These are phyloP conservation scores for Ptychadena robeensis DNA, from an alignment of 2,797 vertebrate genomes.

Conservation along the genomic window DNA sequence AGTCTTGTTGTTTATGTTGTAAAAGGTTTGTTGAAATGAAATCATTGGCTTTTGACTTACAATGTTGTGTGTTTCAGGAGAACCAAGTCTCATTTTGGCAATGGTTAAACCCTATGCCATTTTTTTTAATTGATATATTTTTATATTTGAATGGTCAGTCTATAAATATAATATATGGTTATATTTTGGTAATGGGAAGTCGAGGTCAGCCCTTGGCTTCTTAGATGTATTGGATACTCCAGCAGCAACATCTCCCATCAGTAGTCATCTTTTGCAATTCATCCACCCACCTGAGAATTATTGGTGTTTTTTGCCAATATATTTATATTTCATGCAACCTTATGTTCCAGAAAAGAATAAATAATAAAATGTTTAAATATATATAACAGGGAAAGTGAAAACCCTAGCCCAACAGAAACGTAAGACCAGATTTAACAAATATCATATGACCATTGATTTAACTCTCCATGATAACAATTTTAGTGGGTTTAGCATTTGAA, in stretches of 20 bases:
- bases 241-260: background rate
- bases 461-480: too few species aligned
- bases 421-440: too few species aligned
- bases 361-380: too few species aligned
- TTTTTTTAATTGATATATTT: background rate
- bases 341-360: too few species aligned
- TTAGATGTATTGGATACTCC: background rate
- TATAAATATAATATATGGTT: background rate
- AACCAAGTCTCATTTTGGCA: background rate
- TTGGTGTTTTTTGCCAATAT: background rate
- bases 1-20: slow-evolving; percentile 8
- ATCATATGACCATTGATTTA: too few species aligned
- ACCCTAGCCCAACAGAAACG: too few species aligned
- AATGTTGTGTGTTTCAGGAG: background rate
- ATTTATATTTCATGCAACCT: too few species aligned
- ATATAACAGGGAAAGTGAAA: too few species aligned
- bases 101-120: background rate
- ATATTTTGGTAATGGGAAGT: background rate
- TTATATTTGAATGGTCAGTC: background rate
- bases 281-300: background rate
- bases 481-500: too few species aligned
- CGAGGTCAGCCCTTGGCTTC: background rate
- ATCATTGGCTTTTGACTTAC: background rate
- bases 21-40: background rate
- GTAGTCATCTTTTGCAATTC: background rate